Base-by-base conservation (phyloP, 2,113 vertebrate genomes). In the Dasyurus viverrinus region DNA sequence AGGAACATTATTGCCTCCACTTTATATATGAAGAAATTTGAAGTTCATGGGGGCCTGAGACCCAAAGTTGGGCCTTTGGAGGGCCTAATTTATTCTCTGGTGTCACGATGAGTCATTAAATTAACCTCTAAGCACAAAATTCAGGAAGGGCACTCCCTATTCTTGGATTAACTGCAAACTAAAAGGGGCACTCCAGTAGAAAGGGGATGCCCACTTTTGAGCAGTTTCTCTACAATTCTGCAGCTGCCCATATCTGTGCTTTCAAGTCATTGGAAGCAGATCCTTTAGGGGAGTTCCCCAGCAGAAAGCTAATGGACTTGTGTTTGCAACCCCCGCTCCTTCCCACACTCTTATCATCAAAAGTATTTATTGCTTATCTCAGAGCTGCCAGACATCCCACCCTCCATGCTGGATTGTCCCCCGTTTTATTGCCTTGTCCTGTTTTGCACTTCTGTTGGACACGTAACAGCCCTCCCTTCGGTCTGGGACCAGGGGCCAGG, bases 391-490 rank as follows among this genome's bases (percentile, higher is more conserved):
- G 95, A 94, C 92, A 55, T 55, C 53, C 76, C 68, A 0, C 68
- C 36, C 22, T 96, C 89, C 48, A 11, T 90, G 95, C 54, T 47
- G 53, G 26, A 92, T 92, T 93, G 94, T 95, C 91, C 92, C 91
- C 92, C 53, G 89, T 95, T 97, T 97, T 96, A 96, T 89, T 94
- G 93, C 95, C 60, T 95, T 94, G 91, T 95, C 94, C 96, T 98
- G 96, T 97, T 98, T 96, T 95, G 93, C 91, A 2, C 91, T 26
- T 10, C 53, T 50, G 48, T 0, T 3, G 91, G 57, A 14, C 30
- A 94, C 53, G 92, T n/a, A 48, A 30, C 96, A 91, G 52, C 52
- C 60, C 92, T 47, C 52, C 90, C 47, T 93, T 36, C 55, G 30
- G 26, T 90, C 54, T 53, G 84, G 93, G 97, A 93, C n/a, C 47